Percentiles rank a stretch among this genome's conserved stretches.
These are phyloP conservation scores for Barnardius zonarius DNA, from an alignment of 2,113 vertebrate species.

Conservation along the genomic window DNA sequence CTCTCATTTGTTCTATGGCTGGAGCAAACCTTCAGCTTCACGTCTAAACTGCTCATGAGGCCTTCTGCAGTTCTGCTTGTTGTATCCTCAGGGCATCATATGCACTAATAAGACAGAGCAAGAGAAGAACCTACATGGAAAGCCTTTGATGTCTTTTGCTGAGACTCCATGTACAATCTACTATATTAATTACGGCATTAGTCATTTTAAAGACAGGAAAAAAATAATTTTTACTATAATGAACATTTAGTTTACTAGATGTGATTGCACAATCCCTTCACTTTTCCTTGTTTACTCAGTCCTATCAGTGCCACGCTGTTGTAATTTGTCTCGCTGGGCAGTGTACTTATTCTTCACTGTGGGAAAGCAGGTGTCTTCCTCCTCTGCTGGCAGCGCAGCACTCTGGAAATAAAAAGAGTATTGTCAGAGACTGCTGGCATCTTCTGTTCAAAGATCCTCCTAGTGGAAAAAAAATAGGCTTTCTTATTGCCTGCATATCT, in stretches of 20 bases:
- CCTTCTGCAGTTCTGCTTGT: background rate
- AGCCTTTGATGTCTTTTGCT: slow-evolving; percentile 22
- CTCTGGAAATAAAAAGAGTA: background rate
- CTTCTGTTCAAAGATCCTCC: background rate
- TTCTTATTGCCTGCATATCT: background rate
- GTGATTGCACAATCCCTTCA: background rate
- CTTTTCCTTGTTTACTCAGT: background rate
- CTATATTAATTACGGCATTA: background rate
- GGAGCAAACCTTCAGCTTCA: background rate
- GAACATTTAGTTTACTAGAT: background rate
- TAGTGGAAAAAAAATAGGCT: background rate
- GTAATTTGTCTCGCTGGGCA: background rate
- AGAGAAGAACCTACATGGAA: background rate
- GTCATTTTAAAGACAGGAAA: background rate
- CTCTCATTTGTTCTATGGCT: background rate
- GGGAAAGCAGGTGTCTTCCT: background rate
- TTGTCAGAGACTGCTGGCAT: background rate
- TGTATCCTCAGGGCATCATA: background rate
- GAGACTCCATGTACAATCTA: background rate
- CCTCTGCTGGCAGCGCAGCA: background rate
- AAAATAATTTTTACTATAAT: background rate
- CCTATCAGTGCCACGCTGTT: background rate
- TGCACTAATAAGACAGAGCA: background rate
- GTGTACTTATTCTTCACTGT: background rate
- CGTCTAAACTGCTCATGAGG: background rate